Base-by-base conservation (phyloP, 2,888 invertebrate species). In the Sepiola atlantica region DNA sequence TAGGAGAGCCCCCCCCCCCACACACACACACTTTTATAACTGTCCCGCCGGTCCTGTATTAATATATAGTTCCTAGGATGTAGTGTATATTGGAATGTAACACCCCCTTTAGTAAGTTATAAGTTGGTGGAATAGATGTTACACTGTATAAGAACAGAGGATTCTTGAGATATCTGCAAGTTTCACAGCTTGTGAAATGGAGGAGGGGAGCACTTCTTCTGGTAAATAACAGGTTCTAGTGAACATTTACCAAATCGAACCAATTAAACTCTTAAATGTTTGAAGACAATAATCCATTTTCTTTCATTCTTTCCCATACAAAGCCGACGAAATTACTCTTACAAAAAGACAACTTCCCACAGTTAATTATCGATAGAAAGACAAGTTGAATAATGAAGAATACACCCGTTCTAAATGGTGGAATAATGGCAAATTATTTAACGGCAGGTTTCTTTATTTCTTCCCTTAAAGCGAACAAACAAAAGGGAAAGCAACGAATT, bases 241-340 rank as follows among this genome's bases (percentile, higher is more conserved):
- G 77, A 77, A 77, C n/a, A 77, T 77, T 77, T 77, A 77, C n/a
- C 77, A 77, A 21, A 77, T 0, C 3, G n/a, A 77, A n/a, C 24
- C 77, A 77, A 77, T 77, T 77, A 12, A 77, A 32, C 77, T 77
- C 12, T 77, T 77, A n/a, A 77, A 77, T n/a, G n/a, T 16, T n/a
- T 77, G 77, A n/a, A 77, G 77, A 77, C 77, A 32, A 77, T 77
- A 77, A 77, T 77, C n/a, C 77, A 77, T 77, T 77, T 32, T n/a
- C n/a, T 77, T 16, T n/a, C 14, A 14, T 77, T 32, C 16, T 18
- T 77, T 16, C 12, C 14, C 8, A 32, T 77, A 32, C 77, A 77
- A 77, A n/a, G 77, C n/a, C n/a, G n/a, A 77, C 77, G 14, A 77
- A 77, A 77, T 77, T 77, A 77, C 77, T 77, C 45, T 77, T 32